Conservation (phyloP, 1,140 invertebrate genomes). For the Metopolophium dirhodum region DNA sequence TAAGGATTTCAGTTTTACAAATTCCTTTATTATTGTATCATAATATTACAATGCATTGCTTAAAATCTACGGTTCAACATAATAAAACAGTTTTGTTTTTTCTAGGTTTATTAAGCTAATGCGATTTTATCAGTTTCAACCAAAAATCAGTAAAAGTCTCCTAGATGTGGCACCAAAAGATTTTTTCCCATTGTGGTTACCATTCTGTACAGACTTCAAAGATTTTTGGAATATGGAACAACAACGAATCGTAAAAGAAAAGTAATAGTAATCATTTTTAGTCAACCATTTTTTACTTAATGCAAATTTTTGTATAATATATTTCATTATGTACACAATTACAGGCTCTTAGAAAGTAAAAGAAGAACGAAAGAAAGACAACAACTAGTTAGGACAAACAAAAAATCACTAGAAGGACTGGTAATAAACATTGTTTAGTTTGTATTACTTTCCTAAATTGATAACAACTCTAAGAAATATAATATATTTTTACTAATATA, state of each 20-base stretch:
- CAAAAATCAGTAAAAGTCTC: conserved; percentile 76
- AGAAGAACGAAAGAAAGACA: conserved; percentile 69
- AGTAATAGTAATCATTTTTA: conserved; percentile 65
- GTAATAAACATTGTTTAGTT: conserved; percentile 58
- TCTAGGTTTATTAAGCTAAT: conserved; percentile 79
- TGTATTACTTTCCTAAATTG: neutral
- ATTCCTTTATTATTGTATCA: neutral
- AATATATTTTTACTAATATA: neutral
- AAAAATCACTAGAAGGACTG: conserved; percentile 60
- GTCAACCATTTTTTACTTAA: conserved; percentile 22
- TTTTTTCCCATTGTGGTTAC: conserved; percentile 87
- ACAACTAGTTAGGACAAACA: conserved; percentile 64
- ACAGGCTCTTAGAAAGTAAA: conserved; percentile 71
- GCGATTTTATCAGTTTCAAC: conserved; percentile 86
- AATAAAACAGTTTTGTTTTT: conserved; percentile 48
- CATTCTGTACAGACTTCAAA: conserved; percentile 94
- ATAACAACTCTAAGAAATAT: neutral
- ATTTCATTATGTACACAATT: conserved; percentile 59
- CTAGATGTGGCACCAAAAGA: conserved; percentile 80
- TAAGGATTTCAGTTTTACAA: conserved; percentile 58
- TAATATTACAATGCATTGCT: neutral
- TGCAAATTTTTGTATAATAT: neutral
- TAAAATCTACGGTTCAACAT: no score
- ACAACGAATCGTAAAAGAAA: conserved; percentile 81
- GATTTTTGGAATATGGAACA: conserved; percentile 95